Evolutionary conservation across 2,113 vertebrate genomes (phyloP).

Genomic region (Apaloderma vittatum): DNA sequence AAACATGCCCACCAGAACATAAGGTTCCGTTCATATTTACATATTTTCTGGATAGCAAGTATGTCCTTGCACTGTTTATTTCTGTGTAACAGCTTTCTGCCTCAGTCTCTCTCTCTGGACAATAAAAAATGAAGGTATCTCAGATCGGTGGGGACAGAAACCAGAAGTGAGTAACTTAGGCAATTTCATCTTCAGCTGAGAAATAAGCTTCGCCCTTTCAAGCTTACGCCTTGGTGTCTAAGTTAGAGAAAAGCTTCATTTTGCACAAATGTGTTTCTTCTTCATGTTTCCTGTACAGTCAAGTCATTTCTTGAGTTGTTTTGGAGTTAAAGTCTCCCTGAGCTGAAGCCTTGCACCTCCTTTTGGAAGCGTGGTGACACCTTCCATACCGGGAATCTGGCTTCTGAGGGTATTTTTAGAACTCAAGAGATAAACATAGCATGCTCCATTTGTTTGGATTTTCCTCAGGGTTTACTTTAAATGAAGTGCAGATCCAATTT

Average conservation of each 20-base stretch:
- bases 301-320: not conserved
- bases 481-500: constrained; percentile 54
- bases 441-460: constrained; percentile 57
- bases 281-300: not conserved
- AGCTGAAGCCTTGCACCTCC: not conserved
- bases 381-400: not conserved
- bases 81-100: not conserved
- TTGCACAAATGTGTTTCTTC: not conserved
- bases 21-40: not conserved
- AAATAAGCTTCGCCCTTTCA: not conserved
- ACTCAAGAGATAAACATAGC: constrained; percentile 1
- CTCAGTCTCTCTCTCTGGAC: not conserved
- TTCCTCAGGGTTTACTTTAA: constrained; percentile 46
- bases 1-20: not conserved
- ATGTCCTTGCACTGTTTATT: not conserved
- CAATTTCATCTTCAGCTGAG: not conserved
- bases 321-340: not conserved
- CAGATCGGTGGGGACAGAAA: not conserved
- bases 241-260: not conserved
- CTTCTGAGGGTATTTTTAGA: constrained; percentile 15
- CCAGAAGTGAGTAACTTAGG: not conserved
- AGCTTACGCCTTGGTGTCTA: not conserved
- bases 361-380: not conserved
- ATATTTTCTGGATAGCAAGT: not conserved
- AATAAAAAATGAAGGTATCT: not conserved